Evolutionary conservation across 2,888 invertebrate species (phyloP).

Genomic region (Arenicola marina): DNA sequence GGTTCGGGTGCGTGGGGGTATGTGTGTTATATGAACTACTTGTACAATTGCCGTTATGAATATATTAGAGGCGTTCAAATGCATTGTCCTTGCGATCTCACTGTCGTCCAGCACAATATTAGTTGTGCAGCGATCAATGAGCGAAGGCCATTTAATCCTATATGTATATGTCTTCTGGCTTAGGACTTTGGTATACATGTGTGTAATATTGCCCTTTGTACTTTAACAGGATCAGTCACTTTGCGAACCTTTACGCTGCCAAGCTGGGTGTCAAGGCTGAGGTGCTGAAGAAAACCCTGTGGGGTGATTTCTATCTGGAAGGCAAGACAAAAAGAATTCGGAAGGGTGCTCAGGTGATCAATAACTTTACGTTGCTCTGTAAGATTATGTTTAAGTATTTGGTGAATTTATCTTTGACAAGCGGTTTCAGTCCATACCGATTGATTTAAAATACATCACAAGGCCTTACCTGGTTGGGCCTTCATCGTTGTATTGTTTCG

Average conservation of each 20-base stretch:
- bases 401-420: background rate
- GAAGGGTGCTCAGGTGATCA: slow-evolving; percentile 78
- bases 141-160: too few relatives aligned
- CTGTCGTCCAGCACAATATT: too few relatives aligned
- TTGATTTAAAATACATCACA: too few relatives aligned
- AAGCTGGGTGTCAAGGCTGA: slow-evolving; percentile 77
- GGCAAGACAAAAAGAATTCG: slow-evolving; percentile 80
- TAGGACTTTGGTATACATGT: background rate
- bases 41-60: too few relatives aligned
- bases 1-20: too few relatives aligned
- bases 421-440: too few relatives aligned
- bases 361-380: background rate
- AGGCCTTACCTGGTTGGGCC: too few relatives aligned
- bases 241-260: slow-evolving; percentile 76
- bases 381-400: background rate
- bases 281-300: slow-evolving; percentile 78
- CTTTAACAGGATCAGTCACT: slow-evolving; percentile 71
- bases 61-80: too few relatives aligned
- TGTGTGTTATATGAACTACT: too few relatives aligned
- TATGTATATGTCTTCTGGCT: background rate
- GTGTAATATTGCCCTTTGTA: background rate
- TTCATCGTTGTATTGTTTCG: too few relatives aligned
- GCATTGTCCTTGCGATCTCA: too few relatives aligned
- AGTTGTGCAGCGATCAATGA: too few relatives aligned
- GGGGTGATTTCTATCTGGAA: slow-evolving; percentile 93